Evolutionary conservation across 2,888 invertebrate genomes (phyloP).

Genomic region (Lasioglossum marginatum): DNA sequence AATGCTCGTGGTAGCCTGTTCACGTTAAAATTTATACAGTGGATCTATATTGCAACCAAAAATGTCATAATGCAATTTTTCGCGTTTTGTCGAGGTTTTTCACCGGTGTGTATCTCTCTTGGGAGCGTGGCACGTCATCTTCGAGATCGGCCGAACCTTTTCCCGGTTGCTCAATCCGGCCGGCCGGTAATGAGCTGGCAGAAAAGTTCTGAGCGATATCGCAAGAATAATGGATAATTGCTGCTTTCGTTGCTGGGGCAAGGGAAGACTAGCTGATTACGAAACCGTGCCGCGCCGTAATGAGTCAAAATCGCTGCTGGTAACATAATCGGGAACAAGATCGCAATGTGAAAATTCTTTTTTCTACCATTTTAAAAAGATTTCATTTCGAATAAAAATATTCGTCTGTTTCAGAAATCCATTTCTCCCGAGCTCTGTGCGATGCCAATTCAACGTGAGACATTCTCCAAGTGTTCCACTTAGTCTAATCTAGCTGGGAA

Average conservation of each 20-base stretch:
- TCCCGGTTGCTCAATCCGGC: constrained; percentile 24
- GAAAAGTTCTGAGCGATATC: constrained; percentile 28
- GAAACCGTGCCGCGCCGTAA: background rate
- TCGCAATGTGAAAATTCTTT: background rate
- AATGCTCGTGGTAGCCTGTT: no score
- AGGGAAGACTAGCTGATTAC: background rate
- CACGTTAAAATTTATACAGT: no score
- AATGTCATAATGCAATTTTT: no score
- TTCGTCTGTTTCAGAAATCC: no score
- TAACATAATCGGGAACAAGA: background rate
- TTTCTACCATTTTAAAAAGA: no score
- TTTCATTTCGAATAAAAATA: no score
- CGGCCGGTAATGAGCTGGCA: constrained; percentile 24
- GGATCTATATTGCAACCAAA: no score
- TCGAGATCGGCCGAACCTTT: constrained; percentile 5
- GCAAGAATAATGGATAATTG: constrained; percentile 37
- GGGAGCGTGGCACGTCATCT: constrained; percentile 7
- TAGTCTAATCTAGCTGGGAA: no score
- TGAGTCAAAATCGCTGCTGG: background rate
- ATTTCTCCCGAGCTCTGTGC: no score
- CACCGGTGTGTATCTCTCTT: constrained; percentile 15
- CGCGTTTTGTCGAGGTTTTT: constrained; percentile 1
- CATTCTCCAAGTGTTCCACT: no score
- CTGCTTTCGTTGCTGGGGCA: constrained; percentile 21
- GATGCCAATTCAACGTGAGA: no score